Percentiles rank a stretch among this genome's conserved stretches.
phyloP scores from a whole-genome alignment of 2,888 invertebrate species.

The Steinernema hermaphroditum region DNA sequence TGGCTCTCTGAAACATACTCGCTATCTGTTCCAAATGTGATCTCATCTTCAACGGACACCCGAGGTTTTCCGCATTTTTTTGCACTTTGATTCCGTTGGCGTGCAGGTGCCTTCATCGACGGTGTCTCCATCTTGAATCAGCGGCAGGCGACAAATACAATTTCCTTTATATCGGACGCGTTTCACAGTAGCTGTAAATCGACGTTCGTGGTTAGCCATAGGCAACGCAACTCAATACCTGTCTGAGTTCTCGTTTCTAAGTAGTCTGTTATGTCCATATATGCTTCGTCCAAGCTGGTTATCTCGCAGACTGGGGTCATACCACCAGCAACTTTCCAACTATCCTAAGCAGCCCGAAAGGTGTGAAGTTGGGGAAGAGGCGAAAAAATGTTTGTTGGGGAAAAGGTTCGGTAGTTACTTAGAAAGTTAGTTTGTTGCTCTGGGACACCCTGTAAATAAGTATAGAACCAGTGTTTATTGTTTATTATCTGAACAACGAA shows the following conservation, averaged over 20 bases:
- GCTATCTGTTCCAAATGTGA: constrained; percentile 67
- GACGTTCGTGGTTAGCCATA: no score
- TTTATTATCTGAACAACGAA: no score
- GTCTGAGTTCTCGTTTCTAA: constrained; percentile 55
- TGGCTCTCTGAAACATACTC: constrained; percentile 64
- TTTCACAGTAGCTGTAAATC: constrained; percentile 40
- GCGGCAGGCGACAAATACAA: constrained; percentile 57
- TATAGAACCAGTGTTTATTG: no score
- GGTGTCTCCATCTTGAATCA: constrained; percentile 28
- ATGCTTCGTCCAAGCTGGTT: constrained; percentile 39
- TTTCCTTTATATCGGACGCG: constrained; percentile 55
- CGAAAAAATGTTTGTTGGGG: no score
- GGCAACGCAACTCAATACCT: no score
- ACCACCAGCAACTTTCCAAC: no score
- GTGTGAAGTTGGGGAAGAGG: no score
- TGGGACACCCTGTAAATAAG: no score
- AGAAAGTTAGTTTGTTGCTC: no score
- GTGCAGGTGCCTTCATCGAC: background rate
- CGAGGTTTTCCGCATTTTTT: constrained; percentile 41
- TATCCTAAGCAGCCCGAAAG: no score
- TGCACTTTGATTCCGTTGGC: constrained; percentile 22
- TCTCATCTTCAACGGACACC: constrained; percentile 44
- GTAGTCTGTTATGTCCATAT: constrained; percentile 67
- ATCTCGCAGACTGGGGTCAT: constrained; percentile 70
- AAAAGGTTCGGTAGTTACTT: no score